These are phyloP conservation scores for Phenganax subtilis DNA, from an alignment of 92 coral and sea anemone species.

Conservation along the genomic window DNA sequence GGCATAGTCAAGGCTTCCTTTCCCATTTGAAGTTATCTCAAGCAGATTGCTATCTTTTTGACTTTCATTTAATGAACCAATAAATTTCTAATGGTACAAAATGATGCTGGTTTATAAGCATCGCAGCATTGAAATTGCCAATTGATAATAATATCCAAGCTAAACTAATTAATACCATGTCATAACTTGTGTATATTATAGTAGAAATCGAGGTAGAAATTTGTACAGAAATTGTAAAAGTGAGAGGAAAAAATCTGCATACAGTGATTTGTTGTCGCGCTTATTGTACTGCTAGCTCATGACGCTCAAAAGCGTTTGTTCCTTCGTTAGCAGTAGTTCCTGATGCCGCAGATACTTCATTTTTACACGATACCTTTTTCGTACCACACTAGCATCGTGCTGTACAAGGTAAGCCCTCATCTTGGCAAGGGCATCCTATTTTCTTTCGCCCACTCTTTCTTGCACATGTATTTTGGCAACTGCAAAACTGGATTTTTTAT, in stretches of 20 bases:
- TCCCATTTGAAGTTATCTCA: slow-evolving; percentile 30
- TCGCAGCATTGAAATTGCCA: background rate
- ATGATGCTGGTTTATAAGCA: background rate
- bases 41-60: slow-evolving; percentile 29
- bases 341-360: no score
- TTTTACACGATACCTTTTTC: no score
- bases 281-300: background rate
- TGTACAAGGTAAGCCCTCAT: no score
- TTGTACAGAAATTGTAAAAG: background rate
- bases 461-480: no score
- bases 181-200: no score
- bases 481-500: no score
- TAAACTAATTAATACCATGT: background rate
- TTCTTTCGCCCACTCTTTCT: no score
- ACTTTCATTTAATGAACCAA: background rate
- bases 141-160: background rate
- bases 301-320: slow-evolving; percentile 19
- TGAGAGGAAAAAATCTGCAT: background rate
- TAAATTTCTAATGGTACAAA: slow-evolving; percentile 17
- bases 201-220: background rate
- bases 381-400: no score
- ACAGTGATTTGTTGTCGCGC: background rate
- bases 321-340: background rate
- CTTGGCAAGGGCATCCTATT: no score
- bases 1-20: slow-evolving; percentile 27